Evolutionary conservation across 2,113 vertebrate genomes (phyloP).

Genomic region (Phaethornis superciliosus): DNA sequence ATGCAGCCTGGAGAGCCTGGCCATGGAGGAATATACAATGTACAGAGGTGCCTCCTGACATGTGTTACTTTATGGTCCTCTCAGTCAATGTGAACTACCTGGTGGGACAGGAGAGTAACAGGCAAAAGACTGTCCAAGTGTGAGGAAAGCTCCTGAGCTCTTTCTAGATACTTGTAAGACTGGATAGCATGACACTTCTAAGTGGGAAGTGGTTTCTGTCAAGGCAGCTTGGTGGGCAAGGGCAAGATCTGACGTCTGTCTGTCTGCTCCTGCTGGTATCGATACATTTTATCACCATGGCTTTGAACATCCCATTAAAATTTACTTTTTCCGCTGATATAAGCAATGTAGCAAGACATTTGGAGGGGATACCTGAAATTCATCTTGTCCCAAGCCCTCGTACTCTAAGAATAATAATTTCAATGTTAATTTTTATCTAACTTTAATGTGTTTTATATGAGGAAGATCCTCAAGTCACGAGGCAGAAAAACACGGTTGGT

Average conservation of each 20-base stretch:
- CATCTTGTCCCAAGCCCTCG: background rate
- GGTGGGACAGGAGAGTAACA: background rate
- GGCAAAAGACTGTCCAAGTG: background rate
- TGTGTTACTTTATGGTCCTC: background rate
- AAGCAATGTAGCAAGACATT: background rate
- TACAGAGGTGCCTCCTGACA: background rate
- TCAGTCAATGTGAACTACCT: background rate
- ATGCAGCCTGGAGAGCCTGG: background rate
- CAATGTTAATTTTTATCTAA: background rate
- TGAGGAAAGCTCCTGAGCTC: background rate
- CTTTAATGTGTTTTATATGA: background rate
- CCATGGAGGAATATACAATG: background rate
- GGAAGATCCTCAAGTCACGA: background rate
- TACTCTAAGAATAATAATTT: background rate
- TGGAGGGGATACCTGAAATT: background rate
- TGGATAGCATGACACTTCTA: background rate
- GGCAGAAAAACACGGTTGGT: background rate
- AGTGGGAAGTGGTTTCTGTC: background rate
- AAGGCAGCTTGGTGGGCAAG: background rate
- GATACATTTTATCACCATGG: background rate
- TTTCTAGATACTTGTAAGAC: background rate
- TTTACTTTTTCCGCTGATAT: background rate
- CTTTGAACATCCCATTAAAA: background rate
- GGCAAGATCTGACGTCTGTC: background rate
- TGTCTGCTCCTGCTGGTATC: background rate